Evolutionary conservation across 2,888 invertebrate species (phyloP), one percentile per base, ranked within the genome.

Genomic region (Mythimna ferrago): DNA sequence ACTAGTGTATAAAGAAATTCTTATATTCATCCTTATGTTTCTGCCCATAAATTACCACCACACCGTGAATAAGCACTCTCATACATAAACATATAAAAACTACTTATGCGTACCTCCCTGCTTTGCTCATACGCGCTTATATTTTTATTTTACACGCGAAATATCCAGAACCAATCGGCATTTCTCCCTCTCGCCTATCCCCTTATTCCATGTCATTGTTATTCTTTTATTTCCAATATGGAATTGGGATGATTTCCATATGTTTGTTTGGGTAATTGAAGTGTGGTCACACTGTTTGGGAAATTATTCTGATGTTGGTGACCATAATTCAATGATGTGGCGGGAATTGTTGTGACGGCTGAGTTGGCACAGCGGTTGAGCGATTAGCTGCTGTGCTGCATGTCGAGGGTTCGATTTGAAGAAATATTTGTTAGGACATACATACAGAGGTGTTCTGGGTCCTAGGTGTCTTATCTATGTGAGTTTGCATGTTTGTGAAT

Each of bases 261-360:
- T 89, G 87, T 86, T 88, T 87, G 86, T 82, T 86, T 84, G 68
- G 75, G 76, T 80, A 83, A 85, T 84, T 84, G 79, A 84, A 84
- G 69, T 65, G 66, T 74, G 76, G 80, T 66, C 78, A 71, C 57
- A 14, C 3, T 71, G 80, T 41, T 64, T 66, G 60, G 44, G 58
- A 71, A 41, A 38, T 44, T 54, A 19, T 65, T 57, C 56, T 56
- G 21, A 11, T 64, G 76, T 61, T 62, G 61, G 51, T 51, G 51
- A 19, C 19, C 51, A 51, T 51, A 19, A 51, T 51, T 51, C 51
- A 19, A 51, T 6, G 5, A 2, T 51, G 51, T 51, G 51, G 5
- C 7, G n/a, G 2, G 1, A 51, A 51, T 51, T 48, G 11, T 44
- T 44, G 41, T 44, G 41, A 44, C 11, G 41, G 41, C 11, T 11